A percentile compares a stretch with the other conserved stretches of the same genome.
Evolutionary conservation across 2,113 vertebrate species (phyloP).

Genomic region (Centropus unirufus): DNA sequence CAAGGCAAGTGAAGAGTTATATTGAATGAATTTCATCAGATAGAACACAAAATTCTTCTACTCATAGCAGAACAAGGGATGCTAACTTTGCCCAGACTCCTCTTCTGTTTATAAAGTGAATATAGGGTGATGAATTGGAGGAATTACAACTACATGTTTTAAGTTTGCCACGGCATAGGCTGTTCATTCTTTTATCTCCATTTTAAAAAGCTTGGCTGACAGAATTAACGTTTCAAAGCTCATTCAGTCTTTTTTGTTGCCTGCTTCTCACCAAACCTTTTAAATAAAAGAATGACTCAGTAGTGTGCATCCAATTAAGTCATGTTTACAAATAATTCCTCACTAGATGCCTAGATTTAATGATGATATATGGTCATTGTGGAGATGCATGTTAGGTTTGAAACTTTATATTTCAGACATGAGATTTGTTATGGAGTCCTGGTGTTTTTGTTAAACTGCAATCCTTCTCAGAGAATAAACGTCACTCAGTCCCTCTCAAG

Average conservation of each 20-base stretch:
- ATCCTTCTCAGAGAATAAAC: not conserved
- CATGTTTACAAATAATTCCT: constrained; percentile 51
- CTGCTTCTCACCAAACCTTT: not conserved
- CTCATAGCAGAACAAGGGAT: not conserved
- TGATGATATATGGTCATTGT: not conserved
- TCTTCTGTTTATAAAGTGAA: not conserved
- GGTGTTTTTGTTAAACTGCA: not conserved
- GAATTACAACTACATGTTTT: fast-evolving
- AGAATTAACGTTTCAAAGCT: not conserved
- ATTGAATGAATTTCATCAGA: fast-evolving
- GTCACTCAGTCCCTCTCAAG: not conserved
- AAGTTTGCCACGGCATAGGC: not conserved
- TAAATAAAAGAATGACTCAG: constrained; percentile 3
- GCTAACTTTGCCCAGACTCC: not conserved
- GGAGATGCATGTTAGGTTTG: not conserved
- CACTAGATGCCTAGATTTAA: constrained; percentile 18
- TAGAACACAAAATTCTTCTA: not conserved
- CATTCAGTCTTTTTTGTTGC: not conserved
- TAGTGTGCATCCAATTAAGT: constrained; percentile 18
- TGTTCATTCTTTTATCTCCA: not conserved
- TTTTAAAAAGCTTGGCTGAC: not conserved
- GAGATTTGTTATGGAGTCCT: not conserved
- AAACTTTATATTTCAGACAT: constrained; percentile 5
- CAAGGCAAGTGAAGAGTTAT: not conserved
- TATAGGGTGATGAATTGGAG: not conserved